Evolutionary conservation across 2,113 vertebrate species (phyloP).

Genomic region (Crotalus tigris): DNA sequence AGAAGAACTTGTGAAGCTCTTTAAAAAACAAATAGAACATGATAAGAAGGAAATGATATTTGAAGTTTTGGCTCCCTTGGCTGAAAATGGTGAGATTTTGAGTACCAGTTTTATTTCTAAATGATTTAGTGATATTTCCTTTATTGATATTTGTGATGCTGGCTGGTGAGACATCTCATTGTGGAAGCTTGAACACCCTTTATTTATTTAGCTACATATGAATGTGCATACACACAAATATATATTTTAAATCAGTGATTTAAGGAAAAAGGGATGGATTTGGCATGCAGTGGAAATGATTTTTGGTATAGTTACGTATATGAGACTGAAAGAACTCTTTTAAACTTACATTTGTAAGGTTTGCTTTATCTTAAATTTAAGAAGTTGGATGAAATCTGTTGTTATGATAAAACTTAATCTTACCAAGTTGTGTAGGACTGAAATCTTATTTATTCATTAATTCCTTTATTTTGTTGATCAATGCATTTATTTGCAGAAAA

Average conservation of each 20-base stretch:
- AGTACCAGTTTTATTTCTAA: background rate
- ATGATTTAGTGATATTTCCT: background rate
- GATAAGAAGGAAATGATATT: constrained; percentile 99
- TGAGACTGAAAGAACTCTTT: background rate
- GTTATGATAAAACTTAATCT: background rate
- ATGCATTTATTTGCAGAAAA: background rate
- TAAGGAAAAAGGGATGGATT: background rate
- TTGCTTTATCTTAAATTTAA: background rate
- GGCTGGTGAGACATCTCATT: background rate
- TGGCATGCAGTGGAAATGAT: background rate
- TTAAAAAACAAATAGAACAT: constrained; percentile 93
- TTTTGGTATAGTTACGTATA: background rate
- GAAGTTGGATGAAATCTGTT: background rate
- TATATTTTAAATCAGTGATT: background rate
- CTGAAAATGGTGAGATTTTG: constrained; percentile 88
- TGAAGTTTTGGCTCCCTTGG: constrained; percentile 94
- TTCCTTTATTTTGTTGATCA: background rate
- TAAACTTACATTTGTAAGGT: background rate
- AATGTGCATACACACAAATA: background rate
- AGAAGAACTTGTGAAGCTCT: constrained; percentile 92
- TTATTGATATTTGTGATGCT: background rate
- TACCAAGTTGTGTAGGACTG: background rate
- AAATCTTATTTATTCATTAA: background rate
- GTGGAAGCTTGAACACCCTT: background rate
- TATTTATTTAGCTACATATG: background rate